A percentile compares a stretch with the other conserved stretches of the same genome.
These are phyloP conservation scores for Hypomesus transpacificus DNA, from an alignment of 2,113 vertebrate species.

Conservation along the genomic window DNA sequence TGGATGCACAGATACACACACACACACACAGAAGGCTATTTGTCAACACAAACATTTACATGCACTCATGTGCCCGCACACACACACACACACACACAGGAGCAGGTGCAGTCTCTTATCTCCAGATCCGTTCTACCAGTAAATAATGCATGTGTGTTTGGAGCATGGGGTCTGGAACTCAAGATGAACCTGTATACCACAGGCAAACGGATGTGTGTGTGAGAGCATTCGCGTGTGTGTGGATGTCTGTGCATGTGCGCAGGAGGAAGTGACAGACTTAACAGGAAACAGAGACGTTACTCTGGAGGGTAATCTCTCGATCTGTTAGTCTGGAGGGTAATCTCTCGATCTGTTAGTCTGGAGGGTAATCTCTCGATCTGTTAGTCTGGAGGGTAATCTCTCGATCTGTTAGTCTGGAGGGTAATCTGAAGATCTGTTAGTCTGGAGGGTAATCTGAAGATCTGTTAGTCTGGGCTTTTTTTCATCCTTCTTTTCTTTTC, in stretches of 20 bases:
- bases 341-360: not conserved
- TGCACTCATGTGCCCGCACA: not conserved
- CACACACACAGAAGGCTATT: not conserved
- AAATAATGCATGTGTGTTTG: not conserved
- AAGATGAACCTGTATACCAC: not conserved
- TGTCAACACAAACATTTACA: slow-evolving; percentile 2
- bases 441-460: not conserved
- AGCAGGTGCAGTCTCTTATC: not conserved
- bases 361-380: not conserved
- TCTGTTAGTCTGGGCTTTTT: not conserved
- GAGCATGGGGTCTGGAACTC: not conserved
- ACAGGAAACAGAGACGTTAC: slow-evolving; percentile 25
- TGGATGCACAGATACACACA: slow-evolving; percentile 33
- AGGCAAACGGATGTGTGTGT: not conserved
- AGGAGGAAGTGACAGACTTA: slow-evolving; percentile 25
- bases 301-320: not conserved
- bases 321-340: too few relatives aligned
- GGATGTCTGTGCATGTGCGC: not conserved
- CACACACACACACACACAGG: slow-evolving; percentile 3
- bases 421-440: not conserved
- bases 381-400: not conserved
- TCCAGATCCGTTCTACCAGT: not conserved
- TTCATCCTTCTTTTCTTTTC: not conserved
- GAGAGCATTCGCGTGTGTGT: too few relatives aligned
- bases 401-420: not conserved